Conservation (phyloP, 1,140 invertebrate species). For the Parasteatoda tepidariorum region DNA sequence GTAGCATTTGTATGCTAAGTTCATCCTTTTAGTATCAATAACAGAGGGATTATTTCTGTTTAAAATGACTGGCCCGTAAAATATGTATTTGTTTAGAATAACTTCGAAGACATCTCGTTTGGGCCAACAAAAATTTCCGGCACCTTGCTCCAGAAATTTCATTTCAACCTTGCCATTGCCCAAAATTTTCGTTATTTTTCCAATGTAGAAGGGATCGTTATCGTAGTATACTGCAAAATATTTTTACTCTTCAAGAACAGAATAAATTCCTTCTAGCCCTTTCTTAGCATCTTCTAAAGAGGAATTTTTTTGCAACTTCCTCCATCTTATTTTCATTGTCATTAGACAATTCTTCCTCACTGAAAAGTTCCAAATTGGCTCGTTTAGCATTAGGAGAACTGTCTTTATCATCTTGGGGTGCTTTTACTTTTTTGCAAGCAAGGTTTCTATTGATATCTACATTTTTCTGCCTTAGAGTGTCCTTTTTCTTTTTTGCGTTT, state of each 20-base stretch:
- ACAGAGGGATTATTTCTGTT: neutral
- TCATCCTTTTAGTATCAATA: neutral
- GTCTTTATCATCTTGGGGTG: neutral
- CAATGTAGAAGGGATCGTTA: no score
- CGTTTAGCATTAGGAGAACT: neutral
- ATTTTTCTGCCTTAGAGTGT: neutral
- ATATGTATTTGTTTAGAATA: constrained; percentile 12
- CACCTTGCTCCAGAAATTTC: no score
- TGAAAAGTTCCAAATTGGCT: neutral
- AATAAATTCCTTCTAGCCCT: neutral
- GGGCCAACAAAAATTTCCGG: no score
- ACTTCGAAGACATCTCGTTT: no score
- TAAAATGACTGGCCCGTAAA: constrained; percentile 2
- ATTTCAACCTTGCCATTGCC: no score
- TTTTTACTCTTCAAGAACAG: no score
- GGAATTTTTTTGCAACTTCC: neutral
- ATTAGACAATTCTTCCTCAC: neutral
- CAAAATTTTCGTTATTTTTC: no score
- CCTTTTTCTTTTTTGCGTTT: neutral
- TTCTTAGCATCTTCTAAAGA: neutral
- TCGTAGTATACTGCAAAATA: no score
- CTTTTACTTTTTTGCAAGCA: neutral
- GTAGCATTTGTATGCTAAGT: neutral
- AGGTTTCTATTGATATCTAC: neutral
- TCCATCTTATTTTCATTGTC: neutral